Evolutionary conservation across 2,888 invertebrate species (phyloP).

Genomic region (Drosophila anomalipes): DNA sequence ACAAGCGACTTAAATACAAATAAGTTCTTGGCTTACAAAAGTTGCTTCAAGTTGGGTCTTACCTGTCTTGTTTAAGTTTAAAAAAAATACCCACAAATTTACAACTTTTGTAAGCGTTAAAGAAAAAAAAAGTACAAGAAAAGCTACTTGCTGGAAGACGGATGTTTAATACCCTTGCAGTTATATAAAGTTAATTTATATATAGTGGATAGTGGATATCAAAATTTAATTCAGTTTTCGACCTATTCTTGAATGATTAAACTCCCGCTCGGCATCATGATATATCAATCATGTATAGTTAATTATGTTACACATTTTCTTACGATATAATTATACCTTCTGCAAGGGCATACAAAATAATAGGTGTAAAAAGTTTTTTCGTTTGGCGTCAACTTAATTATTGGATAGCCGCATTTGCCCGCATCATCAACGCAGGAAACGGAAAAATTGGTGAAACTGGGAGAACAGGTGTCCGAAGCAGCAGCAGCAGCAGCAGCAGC

Average conservation of each 20-base stretch:
- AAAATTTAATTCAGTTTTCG: not conserved
- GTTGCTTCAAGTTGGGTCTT: not conserved
- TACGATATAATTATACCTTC: constrained; percentile 16
- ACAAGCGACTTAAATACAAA: not conserved
- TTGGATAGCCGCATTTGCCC: constrained; percentile 56
- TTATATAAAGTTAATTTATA: not conserved
- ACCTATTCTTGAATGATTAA: not conserved
- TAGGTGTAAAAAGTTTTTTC: constrained; percentile 58
- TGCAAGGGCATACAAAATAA: constrained; percentile 18
- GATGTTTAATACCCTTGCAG: not conserved
- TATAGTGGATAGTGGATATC: not conserved
- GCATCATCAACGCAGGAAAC: constrained; percentile 36
- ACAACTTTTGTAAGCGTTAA: not conserved
- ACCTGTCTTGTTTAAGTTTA: not conserved
- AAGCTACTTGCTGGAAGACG: not conserved
- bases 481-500: constrained; percentile 52
- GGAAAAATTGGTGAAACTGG: constrained; percentile 1
- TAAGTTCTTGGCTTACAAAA: not conserved
- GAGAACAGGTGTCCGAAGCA: constrained; percentile 65
- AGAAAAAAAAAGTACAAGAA: not conserved
- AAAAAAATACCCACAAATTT: not conserved
- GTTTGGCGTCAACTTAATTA: constrained; percentile 71
- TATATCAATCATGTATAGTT: not conserved
- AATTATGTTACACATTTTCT: constrained; percentile 17
- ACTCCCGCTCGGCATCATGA: not conserved